Base-by-base conservation (phyloP, 2,113 vertebrate species). In the Epinephelus moara region DNA sequence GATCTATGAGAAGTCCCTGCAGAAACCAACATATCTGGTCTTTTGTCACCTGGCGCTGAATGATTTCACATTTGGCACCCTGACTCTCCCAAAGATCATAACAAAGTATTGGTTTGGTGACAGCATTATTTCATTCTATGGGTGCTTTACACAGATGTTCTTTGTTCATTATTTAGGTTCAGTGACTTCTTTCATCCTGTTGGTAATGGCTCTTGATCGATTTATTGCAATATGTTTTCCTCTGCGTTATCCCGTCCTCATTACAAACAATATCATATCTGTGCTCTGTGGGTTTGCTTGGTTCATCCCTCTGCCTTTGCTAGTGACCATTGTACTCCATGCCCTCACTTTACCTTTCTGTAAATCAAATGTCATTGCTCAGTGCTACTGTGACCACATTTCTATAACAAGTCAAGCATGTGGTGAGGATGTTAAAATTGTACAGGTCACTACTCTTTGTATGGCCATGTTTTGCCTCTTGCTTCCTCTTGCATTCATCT, bases 31-130 rank as follows among this genome's bases (percentile, higher is more conserved):
- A 3, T 95, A 95, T 47, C 77, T 94, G 45, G 86, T 95, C 11
- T 94, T 95, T 66, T 95, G 91, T 81, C 94, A 95, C 78, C 87
- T 95, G 55, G 94, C 95, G 10, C 7, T 94, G 23, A 91, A 85
- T 13, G 95, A 95, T 60, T 72, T 95, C 13, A 78, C 86, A 6
- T 94, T 95, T 27, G 94, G 92, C 13, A 93, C 89, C 0, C 57
- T 87, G 61, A 95, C 88, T 18, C 85, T 95, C 7, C 94, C 94
- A 1, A 93, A 86, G 82, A 81, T 93, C 66, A 93, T 94, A 19
- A 52, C 89, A 27, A 93, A 72, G 61, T 94, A 93, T n/a, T 94
- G 91, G 93, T 86, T 89, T 60, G 87, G 60, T 49, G 40, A 88
- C 8, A n/a, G 47, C 2, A 3, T 76, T 7, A 82, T 93, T 56